Conservation (phyloP, 2,113 vertebrate genomes). For the Sceloporus undulatus region DNA sequence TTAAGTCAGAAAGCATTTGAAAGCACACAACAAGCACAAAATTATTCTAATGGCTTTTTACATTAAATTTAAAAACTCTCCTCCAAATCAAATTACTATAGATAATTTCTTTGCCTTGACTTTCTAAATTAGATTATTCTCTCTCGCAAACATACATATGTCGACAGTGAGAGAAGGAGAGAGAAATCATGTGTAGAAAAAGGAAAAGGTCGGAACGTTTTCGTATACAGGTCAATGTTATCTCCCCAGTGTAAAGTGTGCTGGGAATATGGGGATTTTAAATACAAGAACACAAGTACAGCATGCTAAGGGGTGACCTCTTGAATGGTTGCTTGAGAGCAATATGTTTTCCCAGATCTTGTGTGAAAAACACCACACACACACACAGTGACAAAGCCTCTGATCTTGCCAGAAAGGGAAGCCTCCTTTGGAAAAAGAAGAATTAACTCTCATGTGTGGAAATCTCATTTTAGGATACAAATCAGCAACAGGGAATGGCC, state of each 20-base stretch:
- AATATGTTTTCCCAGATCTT: neutral
- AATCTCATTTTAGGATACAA: slow-evolving; percentile 80
- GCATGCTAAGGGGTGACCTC: neutral
- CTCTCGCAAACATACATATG: too few relatives aligned
- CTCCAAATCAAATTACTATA: neutral
- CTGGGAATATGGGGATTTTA: neutral
- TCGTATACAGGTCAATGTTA: neutral
- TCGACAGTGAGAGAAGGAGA: neutral
- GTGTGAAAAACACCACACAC: slow-evolving; percentile 13
- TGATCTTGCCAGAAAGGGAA: slow-evolving; percentile 43
- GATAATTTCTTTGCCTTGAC: slow-evolving; percentile 13
- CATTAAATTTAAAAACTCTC: neutral
- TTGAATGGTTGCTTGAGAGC: neutral
- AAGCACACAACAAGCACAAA: too few relatives aligned
- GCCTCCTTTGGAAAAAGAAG: slow-evolving; percentile 60
- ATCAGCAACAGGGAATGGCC: slow-evolving; percentile 75
- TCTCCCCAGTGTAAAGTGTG: neutral
- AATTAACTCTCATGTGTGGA: slow-evolving; percentile 69
- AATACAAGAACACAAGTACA: neutral
- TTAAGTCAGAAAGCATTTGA: too few relatives aligned
- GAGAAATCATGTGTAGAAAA: too few relatives aligned
- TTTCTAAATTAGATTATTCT: slow-evolving; percentile 2
- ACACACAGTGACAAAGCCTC: slow-evolving; percentile 17
- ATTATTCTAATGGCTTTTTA: slow-evolving; percentile 5
- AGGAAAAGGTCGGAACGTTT: neutral